These are phyloP conservation scores for Semaprochilodus insignis DNA, from an alignment of 2,797 vertebrate genomes.

Conservation along the genomic window DNA sequence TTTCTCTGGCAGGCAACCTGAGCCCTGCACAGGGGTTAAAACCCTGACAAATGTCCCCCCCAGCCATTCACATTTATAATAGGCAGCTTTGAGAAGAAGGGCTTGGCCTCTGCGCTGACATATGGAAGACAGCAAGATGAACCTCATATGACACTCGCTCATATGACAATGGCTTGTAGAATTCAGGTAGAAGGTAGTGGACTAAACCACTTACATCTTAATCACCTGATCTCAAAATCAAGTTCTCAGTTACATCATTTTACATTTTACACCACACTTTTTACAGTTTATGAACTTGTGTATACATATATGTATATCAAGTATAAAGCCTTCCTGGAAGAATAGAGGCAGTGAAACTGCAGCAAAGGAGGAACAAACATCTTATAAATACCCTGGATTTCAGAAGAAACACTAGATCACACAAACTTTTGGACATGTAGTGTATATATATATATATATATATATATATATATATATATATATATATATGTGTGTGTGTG, in stretches of 20 bases:
- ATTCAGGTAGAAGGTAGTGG: background rate
- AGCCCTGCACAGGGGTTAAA: conserved; percentile 54
- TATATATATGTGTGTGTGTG: too few relatives aligned
- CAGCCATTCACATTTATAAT: conserved; percentile 63
- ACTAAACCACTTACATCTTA: too few relatives aligned
- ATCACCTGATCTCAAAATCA: too few relatives aligned
- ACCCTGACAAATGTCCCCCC: conserved; percentile 61
- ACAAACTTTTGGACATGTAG: background rate
- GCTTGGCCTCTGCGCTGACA: conserved; percentile 55
- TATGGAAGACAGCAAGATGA: conserved; percentile 41
- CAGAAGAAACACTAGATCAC: background rate
- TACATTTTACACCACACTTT: too few relatives aligned
- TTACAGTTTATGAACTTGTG: too few relatives aligned
- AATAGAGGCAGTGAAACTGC: background rate
- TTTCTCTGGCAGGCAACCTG: conserved; percentile 52
- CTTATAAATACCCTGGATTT: background rate
- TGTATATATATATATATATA: background rate
- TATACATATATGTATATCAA: too few relatives aligned
- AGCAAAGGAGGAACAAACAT: background rate
- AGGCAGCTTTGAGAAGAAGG: conserved; percentile 44
- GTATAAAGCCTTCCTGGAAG: background rate
- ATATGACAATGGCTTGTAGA: background rate
- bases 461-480: too few relatives aligned
- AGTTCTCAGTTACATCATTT: too few relatives aligned
- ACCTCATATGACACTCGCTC: background rate